Evolutionary conservation across 2,113 vertebrate genomes (phyloP), one percentile per base, ranked within the genome.

Genomic region (Saccopteryx leptura): DNA sequence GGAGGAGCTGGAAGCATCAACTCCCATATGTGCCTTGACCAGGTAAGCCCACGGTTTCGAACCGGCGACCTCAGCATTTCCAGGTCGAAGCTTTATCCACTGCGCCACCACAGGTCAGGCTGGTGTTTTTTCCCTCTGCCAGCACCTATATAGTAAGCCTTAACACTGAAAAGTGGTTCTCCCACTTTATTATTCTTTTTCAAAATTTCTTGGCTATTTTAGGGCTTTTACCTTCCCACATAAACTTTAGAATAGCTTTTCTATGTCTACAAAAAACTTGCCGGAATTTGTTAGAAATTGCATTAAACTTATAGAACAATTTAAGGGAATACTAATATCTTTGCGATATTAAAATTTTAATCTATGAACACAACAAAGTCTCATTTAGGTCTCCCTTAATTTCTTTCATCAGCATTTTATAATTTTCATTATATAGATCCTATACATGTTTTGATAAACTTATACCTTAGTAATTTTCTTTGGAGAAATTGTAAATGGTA

Each of bases 211-310:
- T 75, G 58, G 56, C 48, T 81, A 72, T 58, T 82, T 23, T 71
- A 79, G 23, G 31, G 7, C 31, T 61, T 65, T 88, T 56, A 10
- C 19, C 8, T 48, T 85, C 31, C 87, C 54, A 79, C n/a, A 85
- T 48, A 79, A 85, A 71, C 63, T 71, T 78, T n/a, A 71, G 46
- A 71, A n/a, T 68, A 90, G 26, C 24, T 24, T 83, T 60, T 56
- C 60, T 78, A 24, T 79, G 18, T 90, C 63, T 85, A 71, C 23
- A 63, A 31, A 71, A 31, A 52, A 33, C 14, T 78, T 90, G 72
- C 74, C 85, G 21, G 28, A 39, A 88, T 93, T 93, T 80, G 9
- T 71, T 11, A 93, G 56, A 21, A 88, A 88, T 10, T 88, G 46
- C 75, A 71, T 31, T 72, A 88, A 82, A 82, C 46, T 39, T 82